Percentiles rank a stretch among this genome's conserved stretches.
phyloP scores from a whole-genome alignment of 2,113 vertebrate genomes.

The Elgaria multicarinata region DNA sequence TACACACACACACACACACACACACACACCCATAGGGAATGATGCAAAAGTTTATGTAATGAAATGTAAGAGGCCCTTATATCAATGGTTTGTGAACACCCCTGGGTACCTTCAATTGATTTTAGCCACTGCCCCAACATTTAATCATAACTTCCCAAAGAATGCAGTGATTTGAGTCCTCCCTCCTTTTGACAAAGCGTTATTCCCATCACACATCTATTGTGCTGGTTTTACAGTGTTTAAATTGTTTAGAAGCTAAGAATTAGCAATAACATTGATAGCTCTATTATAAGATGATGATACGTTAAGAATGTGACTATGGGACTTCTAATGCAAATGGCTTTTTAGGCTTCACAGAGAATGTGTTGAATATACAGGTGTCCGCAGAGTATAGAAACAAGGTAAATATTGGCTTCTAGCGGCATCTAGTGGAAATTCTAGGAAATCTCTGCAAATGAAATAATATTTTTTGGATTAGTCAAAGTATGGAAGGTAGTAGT shows the following conservation, averaged over 20 bases:
- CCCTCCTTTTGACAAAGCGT: not conserved
- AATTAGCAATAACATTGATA: not conserved
- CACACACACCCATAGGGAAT: too few species aligned
- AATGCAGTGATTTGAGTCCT: not conserved
- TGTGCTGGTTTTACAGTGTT: not conserved
- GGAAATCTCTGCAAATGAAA: not conserved
- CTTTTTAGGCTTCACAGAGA: not conserved
- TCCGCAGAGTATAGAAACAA: not conserved
- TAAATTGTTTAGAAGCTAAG: not conserved
- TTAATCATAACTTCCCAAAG: not conserved
- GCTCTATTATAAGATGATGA: not conserved
- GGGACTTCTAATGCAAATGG: not conserved
- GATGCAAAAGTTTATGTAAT: not conserved
- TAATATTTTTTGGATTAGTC: not conserved
- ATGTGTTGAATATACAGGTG: not conserved
- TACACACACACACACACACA: too few species aligned
- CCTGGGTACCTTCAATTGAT: not conserved
- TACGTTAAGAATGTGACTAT: not conserved
- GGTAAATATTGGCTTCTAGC: not conserved
- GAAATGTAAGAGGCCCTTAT: not conserved
- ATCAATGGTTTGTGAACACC: not conserved
- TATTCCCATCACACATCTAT: not conserved
- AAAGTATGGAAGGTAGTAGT: not conserved
- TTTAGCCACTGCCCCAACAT: not conserved
- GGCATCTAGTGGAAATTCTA: slow-evolving; percentile 1